These are phyloP conservation scores for Helicoverpa armigera DNA, from an alignment of 1,140 invertebrate genomes.

Conservation along the genomic window DNA sequence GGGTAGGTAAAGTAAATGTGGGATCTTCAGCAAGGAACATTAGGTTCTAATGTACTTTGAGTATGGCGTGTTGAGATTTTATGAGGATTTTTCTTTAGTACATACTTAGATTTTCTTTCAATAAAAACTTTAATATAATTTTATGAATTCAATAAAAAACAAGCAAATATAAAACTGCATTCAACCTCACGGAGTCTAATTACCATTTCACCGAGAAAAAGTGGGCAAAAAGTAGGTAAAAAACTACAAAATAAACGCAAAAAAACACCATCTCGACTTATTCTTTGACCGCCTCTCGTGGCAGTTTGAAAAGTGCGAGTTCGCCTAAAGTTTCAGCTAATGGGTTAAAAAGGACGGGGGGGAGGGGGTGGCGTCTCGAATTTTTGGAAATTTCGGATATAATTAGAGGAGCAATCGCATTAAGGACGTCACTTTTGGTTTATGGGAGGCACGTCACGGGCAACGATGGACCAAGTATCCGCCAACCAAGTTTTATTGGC, in stretches of 20 bases:
- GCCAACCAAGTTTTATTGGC: slow-evolving; percentile 70
- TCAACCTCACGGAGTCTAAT: no score
- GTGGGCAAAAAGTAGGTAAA: no score
- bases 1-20: slow-evolving; percentile 7
- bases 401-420: slow-evolving; percentile 81
- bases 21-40: background rate
- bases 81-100: no score
- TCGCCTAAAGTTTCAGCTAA: slow-evolving; percentile 73
- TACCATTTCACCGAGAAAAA: no score
- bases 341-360: slow-evolving; percentile 71
- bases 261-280: background rate
- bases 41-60: no score
- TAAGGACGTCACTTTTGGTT: slow-evolving; percentile 80
- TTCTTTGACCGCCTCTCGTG: slow-evolving; percentile 37
- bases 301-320: slow-evolving; percentile 75
- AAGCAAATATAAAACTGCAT: background rate
- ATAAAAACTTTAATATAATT: no score
- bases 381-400: slow-evolving; percentile 81
- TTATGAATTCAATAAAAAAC: background rate
- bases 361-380: slow-evolving; percentile 60
- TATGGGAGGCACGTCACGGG: slow-evolving; percentile 68
- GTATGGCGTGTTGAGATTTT: no score
- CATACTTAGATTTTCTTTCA: no score
- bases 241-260: slow-evolving; percentile 1
- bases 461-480: slow-evolving; percentile 51